Evolutionary conservation across 2,113 vertebrate species (phyloP), one percentile per base, ranked within the genome.

Genomic region (Nothoprocta perdicaria): DNA sequence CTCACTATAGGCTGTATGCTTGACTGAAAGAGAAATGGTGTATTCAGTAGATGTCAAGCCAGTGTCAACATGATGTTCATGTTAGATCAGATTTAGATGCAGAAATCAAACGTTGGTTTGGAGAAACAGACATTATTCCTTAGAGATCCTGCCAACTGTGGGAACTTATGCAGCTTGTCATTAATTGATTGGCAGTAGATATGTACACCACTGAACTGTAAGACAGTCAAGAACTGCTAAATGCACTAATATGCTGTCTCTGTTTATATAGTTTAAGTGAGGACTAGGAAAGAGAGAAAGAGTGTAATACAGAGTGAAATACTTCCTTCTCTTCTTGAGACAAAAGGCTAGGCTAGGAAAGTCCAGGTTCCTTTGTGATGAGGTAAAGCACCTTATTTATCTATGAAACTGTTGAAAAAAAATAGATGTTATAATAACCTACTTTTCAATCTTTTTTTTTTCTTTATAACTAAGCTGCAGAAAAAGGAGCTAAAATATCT

Each of bases 21-120:
- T 90, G 80, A 92, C 26, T 90, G 86, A 57, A 81, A 92, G 65
- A 35, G 60, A 88, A 93, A 89, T 85, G 40, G 10, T 89, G n/a
- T 90, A 40, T 89, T 84, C 81, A 90, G 69, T 76, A 2, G 0
- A 35, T 84, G 58, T 80, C 80, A 94, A 55, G 22, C 63, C 60
- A 60, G 5, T 41, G 63, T 79, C 80, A 94, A 79, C 71, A 43
- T 16, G 45, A 67, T 55, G 53, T 52, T 90, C 82, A 21, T 33
- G 27, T 80, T 85, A 84, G 53, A n/a, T 38, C 62, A 74, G 50
- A 55, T 90, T 86, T 84, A 79, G 65, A 80, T 61, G 41, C 41
- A 76, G 77, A 84, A 91, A 81, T 81, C 83, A 88, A 90, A 67
- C 61, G 4, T 1, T 66, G 62, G 6, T 81, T 88, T 91, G 48